Evolutionary conservation across 2,113 vertebrate species (phyloP).

Genomic region (Triplophysa dalaica): DNA sequence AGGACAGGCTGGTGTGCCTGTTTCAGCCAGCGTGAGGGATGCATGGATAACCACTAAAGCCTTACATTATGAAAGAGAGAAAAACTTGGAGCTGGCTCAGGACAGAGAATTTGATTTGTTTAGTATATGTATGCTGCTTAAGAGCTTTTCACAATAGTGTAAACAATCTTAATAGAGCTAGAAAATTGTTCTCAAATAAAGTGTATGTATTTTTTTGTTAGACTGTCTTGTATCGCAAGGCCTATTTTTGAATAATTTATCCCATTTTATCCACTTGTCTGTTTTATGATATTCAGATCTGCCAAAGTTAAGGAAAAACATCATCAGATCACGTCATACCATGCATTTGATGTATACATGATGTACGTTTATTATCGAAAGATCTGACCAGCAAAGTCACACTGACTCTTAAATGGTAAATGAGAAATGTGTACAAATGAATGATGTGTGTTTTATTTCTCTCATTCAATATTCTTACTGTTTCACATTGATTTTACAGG

Average conservation of each 20-base stretch:
- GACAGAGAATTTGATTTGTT: slow-evolving; percentile 12
- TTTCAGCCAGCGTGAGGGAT: slow-evolving; percentile 60
- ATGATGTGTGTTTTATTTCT: neutral
- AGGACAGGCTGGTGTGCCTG: slow-evolving; percentile 60
- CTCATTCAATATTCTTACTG: neutral
- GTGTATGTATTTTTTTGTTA: neutral
- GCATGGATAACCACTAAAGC: slow-evolving; percentile 54
- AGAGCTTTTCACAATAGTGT: neutral
- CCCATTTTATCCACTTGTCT: slow-evolving; percentile 32
- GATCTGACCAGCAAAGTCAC: neutral
- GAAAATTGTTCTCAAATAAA: no score
- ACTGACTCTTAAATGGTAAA: slow-evolving; percentile 21
- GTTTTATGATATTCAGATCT: slow-evolving; percentile 8
- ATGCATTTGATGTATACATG: neutral
- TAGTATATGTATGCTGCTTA: neutral
- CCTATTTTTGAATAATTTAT: slow-evolving; percentile 12
- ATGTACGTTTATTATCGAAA: neutral
- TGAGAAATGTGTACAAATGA: slow-evolving; percentile 7
- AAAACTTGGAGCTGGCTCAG: neutral
- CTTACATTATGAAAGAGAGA: slow-evolving; percentile 25
- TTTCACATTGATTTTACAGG: slow-evolving; percentile 20
- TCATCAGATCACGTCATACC: neutral
- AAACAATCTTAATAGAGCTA: neutral
- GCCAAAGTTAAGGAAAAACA: slow-evolving; percentile 24
- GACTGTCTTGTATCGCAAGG: neutral